Base-by-base conservation (phyloP, 2,113 vertebrate species). In the Urocolius indicus region DNA sequence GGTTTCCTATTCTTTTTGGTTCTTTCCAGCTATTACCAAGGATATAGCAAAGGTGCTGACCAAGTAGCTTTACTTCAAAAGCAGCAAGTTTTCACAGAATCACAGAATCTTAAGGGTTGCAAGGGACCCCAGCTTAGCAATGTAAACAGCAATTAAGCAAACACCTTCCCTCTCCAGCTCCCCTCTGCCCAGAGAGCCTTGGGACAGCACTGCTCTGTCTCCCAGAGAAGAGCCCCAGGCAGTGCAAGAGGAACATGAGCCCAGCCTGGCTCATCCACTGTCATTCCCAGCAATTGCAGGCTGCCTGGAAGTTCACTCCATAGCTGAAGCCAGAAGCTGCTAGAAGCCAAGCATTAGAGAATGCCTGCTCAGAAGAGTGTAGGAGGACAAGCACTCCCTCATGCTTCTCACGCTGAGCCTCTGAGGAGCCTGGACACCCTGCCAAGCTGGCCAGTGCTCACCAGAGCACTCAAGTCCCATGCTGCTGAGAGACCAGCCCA, bases 1-100 rank as follows among this genome's bases (percentile, higher is more conserved):
- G 29, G 12, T 32, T 77, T 90, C 79, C 79, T 75, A 5, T 24
- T 74, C 36, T 69, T 27, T 21, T n/a, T 24, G 11, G 22, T 43
- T 87, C 62, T 83, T 89, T 63, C 63, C 89, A 90, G 83, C 38
- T 95, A 92, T 84, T 27, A 78, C 29, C 51, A 72, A 59, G 62
- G 52, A 43, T 23, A 10, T 10, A 69, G 23, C 29, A 21, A 65
- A 79, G 55, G n/a, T 43, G 26, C n/a, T 74, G 43, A 67, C 24
- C 81, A 38, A 82, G 34, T 15, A 48, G 48, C 66, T 87, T 45
- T 23, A 75, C 32, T 65, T 79, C 21, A 81, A 43, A 30, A 29
- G 16, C 29, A 51, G 62, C 61, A 87, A 61, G 66, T 51, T 71
- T 82, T 68, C 62, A 41, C 38, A 41, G 38, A 41, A 41, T 41